Conservation (phyloP, 1,140 invertebrate genomes). For the Laodelphax striatellus region DNA sequence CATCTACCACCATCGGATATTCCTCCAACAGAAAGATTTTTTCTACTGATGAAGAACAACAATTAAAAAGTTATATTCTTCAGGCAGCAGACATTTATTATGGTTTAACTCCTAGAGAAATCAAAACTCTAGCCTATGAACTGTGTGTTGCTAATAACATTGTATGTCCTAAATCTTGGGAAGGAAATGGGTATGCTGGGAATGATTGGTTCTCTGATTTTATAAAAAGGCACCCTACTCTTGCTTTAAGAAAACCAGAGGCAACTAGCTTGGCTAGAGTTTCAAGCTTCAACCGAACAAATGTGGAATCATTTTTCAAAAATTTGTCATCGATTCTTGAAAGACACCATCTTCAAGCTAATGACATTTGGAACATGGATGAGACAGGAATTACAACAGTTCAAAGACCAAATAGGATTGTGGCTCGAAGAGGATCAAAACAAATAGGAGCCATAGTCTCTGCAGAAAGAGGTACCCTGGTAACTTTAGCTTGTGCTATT, state of each 20-base stretch:
- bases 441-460: constrained; percentile 28
- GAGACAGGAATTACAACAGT: constrained; percentile 32
- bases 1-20: neutral
- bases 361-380: constrained; percentile 31
- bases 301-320: constrained; percentile 18
- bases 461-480: constrained; percentile 28
- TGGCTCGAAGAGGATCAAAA: constrained; percentile 27
- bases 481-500: constrained; percentile 26
- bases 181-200: constrained; percentile 18
- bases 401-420: constrained; percentile 25
- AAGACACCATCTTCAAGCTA: neutral
- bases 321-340: neutral
- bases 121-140: constrained; percentile 14
- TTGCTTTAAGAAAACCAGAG: constrained; percentile 31
- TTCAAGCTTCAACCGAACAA: constrained; percentile 28
- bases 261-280: constrained; percentile 29
- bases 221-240: constrained; percentile 28
- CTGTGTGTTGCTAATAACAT: constrained; percentile 10
- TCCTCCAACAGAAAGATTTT: neutral
- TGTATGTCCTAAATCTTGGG: constrained; percentile 14
- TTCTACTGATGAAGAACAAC: neutral
- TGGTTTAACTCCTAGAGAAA: neutral
- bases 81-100: neutral
- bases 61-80: neutral
- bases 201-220: constrained; percentile 31